These are phyloP conservation scores for Dicrostonyx torquatus DNA, from an alignment of 2,797 vertebrate species.

Conservation along the genomic window DNA sequence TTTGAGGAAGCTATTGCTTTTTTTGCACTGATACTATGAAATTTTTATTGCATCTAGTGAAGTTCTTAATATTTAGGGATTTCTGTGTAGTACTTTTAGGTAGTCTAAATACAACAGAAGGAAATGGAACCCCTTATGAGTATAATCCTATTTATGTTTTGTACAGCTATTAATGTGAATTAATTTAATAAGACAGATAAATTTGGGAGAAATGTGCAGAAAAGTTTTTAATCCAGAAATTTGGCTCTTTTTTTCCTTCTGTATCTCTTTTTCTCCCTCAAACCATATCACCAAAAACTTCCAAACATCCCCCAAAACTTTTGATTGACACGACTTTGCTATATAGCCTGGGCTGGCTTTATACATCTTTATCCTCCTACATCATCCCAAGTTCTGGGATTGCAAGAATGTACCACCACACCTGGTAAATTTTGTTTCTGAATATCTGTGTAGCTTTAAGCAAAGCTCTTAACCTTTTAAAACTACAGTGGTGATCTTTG, in stretches of 20 bases:
- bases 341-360: background rate
- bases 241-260: background rate
- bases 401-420: no score
- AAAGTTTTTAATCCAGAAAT: slow-evolving; percentile 11
- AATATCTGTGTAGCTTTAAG: slow-evolving; percentile 29
- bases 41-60: slow-evolving; percentile 47
- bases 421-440: slow-evolving; percentile 35
- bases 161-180: slow-evolving; percentile 39
- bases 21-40: background rate
- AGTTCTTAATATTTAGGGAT: slow-evolving; percentile 16
- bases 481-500: background rate
- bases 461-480: slow-evolving; percentile 38
- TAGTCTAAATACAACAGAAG: slow-evolving; percentile 54
- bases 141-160: slow-evolving; percentile 46
- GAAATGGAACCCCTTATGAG: slow-evolving; percentile 47
- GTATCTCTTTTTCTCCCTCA: background rate
- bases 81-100: slow-evolving; percentile 31
- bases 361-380: background rate
- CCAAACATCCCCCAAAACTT: background rate
- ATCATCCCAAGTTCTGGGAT: no score
- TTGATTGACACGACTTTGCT: background rate
- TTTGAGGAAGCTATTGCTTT: background rate
- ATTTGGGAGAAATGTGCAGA: slow-evolving; percentile 44
- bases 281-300: background rate
- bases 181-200: slow-evolving; percentile 26